These are phyloP conservation scores for Dipodomys stephensi DNA, from an alignment of 2,113 vertebrate species.

Conservation along the genomic window DNA sequence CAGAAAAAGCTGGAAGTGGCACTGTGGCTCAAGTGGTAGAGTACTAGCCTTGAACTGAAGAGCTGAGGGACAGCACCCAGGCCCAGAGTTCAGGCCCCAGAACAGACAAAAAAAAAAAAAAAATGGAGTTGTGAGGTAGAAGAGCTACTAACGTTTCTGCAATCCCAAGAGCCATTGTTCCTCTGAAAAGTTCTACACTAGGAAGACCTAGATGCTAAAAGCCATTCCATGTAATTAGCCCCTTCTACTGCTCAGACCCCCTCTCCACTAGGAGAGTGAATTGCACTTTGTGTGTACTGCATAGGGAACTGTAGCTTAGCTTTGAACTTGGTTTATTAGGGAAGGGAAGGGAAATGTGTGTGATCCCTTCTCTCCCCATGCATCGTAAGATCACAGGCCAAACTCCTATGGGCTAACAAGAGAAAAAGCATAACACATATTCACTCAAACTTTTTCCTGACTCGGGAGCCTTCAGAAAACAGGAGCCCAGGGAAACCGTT, in stretches of 20 bases:
- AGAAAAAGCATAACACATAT: background rate
- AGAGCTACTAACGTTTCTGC: background rate
- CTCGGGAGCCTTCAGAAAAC: background rate
- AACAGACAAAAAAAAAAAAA: background rate
- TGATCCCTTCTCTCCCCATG: background rate
- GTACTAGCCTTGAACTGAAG: no score
- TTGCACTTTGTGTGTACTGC: background rate
- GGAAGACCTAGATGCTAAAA: constrained; percentile 23
- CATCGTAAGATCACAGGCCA: background rate
- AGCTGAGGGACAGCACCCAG: no score
- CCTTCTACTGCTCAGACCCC: background rate
- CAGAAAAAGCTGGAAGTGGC: no score
- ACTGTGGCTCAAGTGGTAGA: no score
- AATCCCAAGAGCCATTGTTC: background rate
- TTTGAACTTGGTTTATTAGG: background rate
- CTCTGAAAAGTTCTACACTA: background rate
- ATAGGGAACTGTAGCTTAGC: background rate
- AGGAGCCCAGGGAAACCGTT: background rate
- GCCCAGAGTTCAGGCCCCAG: no score
- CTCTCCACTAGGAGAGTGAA: background rate
- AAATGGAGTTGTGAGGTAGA: background rate
- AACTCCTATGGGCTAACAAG: background rate
- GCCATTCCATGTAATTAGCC: background rate
- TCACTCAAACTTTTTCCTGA: background rate
- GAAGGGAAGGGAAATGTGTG: background rate